Conservation (phyloP, 2,888 invertebrate species). For the Andrena trimmerana region DNA sequence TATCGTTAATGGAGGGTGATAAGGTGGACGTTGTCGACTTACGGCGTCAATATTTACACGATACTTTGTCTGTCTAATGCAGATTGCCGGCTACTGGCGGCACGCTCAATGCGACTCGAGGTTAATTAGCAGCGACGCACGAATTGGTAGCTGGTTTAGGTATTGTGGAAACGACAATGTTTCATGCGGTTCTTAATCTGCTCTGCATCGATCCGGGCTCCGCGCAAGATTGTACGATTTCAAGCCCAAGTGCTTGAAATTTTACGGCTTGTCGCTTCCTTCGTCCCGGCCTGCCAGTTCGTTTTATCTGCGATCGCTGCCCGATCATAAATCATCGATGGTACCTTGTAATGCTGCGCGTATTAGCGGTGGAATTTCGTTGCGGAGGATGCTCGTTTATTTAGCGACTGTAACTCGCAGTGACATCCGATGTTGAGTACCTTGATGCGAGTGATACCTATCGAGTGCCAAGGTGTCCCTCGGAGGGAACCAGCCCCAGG, state of each 20-base stretch:
- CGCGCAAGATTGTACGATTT: constrained; percentile 4
- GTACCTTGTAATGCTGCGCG: background rate
- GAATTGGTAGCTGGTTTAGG: background rate
- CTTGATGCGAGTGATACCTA: constrained; percentile 5
- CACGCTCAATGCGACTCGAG: background rate
- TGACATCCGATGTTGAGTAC: constrained; percentile 3
- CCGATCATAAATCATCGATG: constrained; percentile 47
- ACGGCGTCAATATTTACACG: background rate
- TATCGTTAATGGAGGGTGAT: background rate
- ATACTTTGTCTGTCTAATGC: background rate
- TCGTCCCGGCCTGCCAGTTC: constrained; percentile 26
- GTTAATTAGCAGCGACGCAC: constrained; percentile 19
- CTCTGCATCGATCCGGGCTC: background rate
- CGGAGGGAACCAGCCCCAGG: background rate
- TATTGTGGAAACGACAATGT: constrained; percentile 2
- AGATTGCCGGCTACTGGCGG: background rate
- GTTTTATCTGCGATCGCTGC: constrained; percentile 38
- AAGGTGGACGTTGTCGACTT: background rate
- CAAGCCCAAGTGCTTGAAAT: constrained; percentile 8
- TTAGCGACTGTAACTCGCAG: constrained; percentile 25
- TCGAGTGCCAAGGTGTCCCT: background rate
- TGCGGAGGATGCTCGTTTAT: constrained; percentile 24
- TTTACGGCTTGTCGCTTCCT: constrained; percentile 41
- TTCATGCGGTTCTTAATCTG: background rate
- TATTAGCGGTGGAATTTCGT: constrained; percentile 36